Conservation (phyloP, 2,113 vertebrate genomes). For the Oncorhynchus keta region DNA sequence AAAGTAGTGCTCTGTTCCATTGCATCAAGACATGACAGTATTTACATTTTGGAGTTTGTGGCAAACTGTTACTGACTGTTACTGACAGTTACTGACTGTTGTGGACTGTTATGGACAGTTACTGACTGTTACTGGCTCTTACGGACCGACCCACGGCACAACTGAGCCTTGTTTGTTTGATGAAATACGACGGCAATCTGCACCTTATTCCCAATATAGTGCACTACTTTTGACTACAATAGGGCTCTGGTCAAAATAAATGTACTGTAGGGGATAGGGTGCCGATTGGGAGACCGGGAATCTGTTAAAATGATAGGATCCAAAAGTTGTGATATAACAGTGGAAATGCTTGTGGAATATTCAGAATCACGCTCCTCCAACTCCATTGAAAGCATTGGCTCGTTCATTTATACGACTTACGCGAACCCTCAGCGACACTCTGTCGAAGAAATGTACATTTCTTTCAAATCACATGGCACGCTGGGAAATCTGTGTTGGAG, state of each 20-base stretch:
- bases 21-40: slow-evolving; percentile 69
- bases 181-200: too few relatives aligned
- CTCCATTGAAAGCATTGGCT: neutral
- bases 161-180: slow-evolving; percentile 52
- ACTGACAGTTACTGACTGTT: slow-evolving; percentile 21
- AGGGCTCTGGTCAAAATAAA: too few relatives aligned
- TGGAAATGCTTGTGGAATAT: neutral
- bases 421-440: neutral
- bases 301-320: too few relatives aligned
- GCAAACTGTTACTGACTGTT: slow-evolving; percentile 39
- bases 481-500: slow-evolving; percentile 23
- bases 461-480: slow-evolving; percentile 24
- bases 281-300: neutral
- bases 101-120: neutral
- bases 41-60: slow-evolving; percentile 65
- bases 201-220: too few relatives aligned
- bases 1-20: slow-evolving; percentile 55
- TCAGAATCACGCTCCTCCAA: neutral
- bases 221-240: too few relatives aligned
- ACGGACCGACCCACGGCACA: slow-evolving; percentile 48
- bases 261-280: too few relatives aligned
- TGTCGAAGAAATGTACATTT: slow-evolving; percentile 20
- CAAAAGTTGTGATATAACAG: too few relatives aligned
- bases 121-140: neutral
- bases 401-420: neutral